Evolutionary conservation across 2,888 invertebrate genomes (phyloP).

Genomic region (Nineta flava): DNA sequence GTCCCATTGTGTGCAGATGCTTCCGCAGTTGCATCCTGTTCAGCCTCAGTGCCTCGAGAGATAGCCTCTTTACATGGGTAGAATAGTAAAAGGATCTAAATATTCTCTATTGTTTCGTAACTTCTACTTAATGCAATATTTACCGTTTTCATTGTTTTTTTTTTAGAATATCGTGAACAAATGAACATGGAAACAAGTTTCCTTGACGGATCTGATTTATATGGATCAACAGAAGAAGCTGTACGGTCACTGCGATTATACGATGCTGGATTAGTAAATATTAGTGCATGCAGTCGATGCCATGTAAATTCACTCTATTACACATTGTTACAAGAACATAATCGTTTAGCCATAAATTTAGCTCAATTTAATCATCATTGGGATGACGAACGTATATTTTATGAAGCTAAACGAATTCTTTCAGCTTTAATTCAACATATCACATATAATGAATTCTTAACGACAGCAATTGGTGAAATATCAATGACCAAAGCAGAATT

Average conservation of each 20-base stretch:
- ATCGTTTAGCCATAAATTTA: constrained; percentile 56
- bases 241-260: constrained; percentile 52
- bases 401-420: constrained; percentile 58
- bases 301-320: constrained; percentile 57
- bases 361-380: constrained; percentile 58
- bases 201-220: constrained; percentile 69
- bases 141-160: too few relatives aligned
- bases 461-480: constrained; percentile 58
- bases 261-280: constrained; percentile 52
- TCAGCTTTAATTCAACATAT: constrained; percentile 71
- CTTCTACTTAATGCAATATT: too few relatives aligned
- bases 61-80: too few relatives aligned
- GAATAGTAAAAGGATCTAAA: too few relatives aligned
- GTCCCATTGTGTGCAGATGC: too few relatives aligned
- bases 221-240: constrained; percentile 60
- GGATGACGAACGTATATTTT: constrained; percentile 60
- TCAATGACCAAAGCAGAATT: constrained; percentile 45
- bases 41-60: too few relatives aligned
- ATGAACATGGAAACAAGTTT: constrained; percentile 75
- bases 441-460: constrained; percentile 69
- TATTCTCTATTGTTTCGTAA: too few relatives aligned
- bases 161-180: constrained; percentile 55
- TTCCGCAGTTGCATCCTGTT: too few relatives aligned
- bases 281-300: constrained; percentile 45
- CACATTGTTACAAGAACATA: constrained; percentile 59